phyloP scores from a whole-genome alignment of 2,113 vertebrate genomes.

The Motacilla alba region DNA sequence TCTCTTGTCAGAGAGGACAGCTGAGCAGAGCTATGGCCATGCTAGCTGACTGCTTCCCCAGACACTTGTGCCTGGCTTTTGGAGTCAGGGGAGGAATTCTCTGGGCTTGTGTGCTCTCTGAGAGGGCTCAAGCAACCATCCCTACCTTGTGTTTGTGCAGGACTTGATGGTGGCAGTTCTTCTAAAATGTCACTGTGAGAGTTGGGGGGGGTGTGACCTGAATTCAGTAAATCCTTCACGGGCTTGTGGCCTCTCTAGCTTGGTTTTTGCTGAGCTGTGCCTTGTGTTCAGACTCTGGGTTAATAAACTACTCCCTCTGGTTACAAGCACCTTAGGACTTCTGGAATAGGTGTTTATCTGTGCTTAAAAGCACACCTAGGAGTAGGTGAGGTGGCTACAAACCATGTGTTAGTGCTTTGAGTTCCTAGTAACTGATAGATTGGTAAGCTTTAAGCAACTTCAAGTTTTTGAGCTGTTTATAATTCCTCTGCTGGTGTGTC shows the following conservation, averaged over 20 bases:
- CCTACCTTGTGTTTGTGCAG: not conserved
- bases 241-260: not conserved
- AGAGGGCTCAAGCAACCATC: not conserved
- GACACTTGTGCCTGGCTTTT: not conserved
- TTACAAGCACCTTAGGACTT: not conserved
- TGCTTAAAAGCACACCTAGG: not conserved
- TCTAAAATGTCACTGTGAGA: not conserved
- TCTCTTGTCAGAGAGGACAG: not conserved
- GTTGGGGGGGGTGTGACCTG: rapidly evolving
- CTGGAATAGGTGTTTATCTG: not conserved
- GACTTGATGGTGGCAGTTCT: not conserved
- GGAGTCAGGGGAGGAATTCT: not conserved
- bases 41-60: not conserved
- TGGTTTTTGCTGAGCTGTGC: not conserved
- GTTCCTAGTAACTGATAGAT: not conserved
- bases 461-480: not conserved
- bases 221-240: not conserved
- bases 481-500: not conserved
- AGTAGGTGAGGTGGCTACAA: not conserved
- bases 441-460: not conserved
- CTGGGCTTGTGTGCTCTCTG: not conserved
- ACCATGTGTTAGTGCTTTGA: not conserved
- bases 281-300: not conserved
- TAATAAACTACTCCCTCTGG: not conserved
- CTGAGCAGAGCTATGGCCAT: rapidly evolving